Conservation (phyloP, 64 coral and sea anemone genomes). For the Trachythela sp. region DNA sequence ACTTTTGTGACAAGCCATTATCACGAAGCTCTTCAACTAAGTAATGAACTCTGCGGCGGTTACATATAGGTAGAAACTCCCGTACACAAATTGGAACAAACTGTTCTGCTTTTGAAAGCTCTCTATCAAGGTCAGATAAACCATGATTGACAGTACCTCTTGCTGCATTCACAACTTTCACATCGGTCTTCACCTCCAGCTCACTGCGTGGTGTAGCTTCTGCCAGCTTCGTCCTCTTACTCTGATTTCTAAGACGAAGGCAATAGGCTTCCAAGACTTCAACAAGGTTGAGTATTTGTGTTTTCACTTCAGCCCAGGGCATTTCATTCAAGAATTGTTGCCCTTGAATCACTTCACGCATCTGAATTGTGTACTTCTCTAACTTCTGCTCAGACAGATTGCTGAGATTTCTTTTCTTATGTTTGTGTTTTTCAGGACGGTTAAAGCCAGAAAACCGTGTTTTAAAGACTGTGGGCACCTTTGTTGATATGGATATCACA, state of each 20-base stretch:
- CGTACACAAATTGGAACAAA: background rate
- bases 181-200: constrained; percentile 21
- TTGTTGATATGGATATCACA: background rate
- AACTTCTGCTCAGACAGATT: constrained; percentile 8
- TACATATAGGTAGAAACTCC: background rate
- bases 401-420: background rate
- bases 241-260: constrained; percentile 1
- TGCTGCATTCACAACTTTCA: constrained; percentile 18
- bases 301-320: constrained; percentile 22
- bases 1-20: background rate
- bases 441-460: background rate
- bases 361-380: background rate
- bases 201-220: constrained; percentile 12
- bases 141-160: background rate
- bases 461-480: background rate
- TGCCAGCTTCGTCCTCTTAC: background rate
- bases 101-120: constrained; percentile 2
- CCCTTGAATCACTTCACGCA: constrained; percentile 9
- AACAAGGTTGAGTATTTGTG: background rate
- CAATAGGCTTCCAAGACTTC: constrained; percentile 16
- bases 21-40: constrained; percentile 1
- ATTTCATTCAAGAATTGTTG: background rate
- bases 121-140: constrained; percentile 1
- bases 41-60: constrained; percentile 5
- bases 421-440: background rate